Evolutionary conservation across 2,888 invertebrate species (phyloP), one percentile per base, ranked within the genome.

Genomic region (Papilio gigon): DNA sequence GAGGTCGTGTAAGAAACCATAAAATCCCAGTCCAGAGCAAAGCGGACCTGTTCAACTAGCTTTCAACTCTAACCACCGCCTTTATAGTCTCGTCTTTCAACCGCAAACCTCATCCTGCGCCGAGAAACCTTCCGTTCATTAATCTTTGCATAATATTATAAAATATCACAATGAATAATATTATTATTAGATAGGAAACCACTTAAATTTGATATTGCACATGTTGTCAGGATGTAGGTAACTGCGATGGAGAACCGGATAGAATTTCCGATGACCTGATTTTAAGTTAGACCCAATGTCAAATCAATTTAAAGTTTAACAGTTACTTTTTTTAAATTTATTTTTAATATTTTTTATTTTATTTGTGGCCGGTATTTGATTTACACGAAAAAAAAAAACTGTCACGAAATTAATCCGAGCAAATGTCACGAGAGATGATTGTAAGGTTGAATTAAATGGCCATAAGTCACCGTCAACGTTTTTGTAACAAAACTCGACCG

Each of bases 41-140:
- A 40, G 53, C 61, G 59, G 67, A 68, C 66, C 64, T 67, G 67
- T 60, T 71, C 56, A 56, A 56, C 53, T 56, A 30, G 53, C 53
- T 56, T 56, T 56, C 30, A 66, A 71, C 61, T 61, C 68, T 70
- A 71, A 72, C 71, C 70, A 68, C 68, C 74, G 75, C 70, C 70
- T 70, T 71, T 73, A 60, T 71, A 71, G 69, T 73, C 67, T 73
- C 68, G 70, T 69, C 67, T 69, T 71, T 69, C 71, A 77, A 80
- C 83, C 82, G 71, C 84, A 83, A 74, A 70, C 78, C 77, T 70
- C 80, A 77, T 83, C 84, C 82, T 78, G 80, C 71, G 70, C 70
- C 27, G 37, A 25, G 65, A 63, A 67, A 71, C 71, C 71, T 71
- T 59, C 53, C 65, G 65, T 67, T 63, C 37, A 59, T 72, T 71